Evolutionary conservation across 2,888 invertebrate genomes (phyloP).

Genomic region (Physocephala rufipes): DNA sequence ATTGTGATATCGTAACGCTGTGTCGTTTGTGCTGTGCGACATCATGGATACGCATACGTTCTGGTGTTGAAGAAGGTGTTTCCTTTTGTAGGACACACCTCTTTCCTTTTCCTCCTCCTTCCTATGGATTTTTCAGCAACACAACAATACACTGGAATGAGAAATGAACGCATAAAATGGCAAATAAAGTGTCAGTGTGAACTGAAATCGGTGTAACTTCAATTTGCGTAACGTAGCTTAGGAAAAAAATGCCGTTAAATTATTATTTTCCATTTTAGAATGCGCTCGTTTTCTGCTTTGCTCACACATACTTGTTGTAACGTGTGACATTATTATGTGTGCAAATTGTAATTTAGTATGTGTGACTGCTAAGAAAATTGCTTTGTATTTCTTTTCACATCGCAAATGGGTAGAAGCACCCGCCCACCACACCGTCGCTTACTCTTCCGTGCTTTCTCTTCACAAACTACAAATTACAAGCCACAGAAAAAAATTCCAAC

Average conservation of each 20-base stretch:
- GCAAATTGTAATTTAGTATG: too few species aligned
- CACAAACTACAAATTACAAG: not conserved
- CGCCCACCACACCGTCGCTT: not conserved
- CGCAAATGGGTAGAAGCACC: conserved; percentile 46
- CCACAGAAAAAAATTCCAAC: not conserved
- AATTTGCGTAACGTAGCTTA: conserved; percentile 54
- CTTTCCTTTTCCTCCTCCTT: conserved; percentile 5
- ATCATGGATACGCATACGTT: conserved; percentile 17
- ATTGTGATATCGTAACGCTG: not conserved
- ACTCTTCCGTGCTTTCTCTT: not conserved
- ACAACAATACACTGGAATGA: not conserved
- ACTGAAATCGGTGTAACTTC: conserved; percentile 45
- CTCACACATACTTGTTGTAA: not conserved
- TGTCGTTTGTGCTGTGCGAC: conserved; percentile 16
- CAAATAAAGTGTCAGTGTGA: conserved; percentile 11
- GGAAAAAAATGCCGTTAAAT: conserved; percentile 61
- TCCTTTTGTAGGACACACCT: conserved; percentile 12
- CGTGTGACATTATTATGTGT: too few species aligned
- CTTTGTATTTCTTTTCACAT: conserved; percentile 54
- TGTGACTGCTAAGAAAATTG: conserved; percentile 61
- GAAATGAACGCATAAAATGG: not conserved
- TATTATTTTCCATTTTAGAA: conserved; percentile 61
- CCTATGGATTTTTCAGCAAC: not conserved
- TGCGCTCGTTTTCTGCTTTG: not conserved
- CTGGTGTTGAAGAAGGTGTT: not conserved